Base-by-base conservation (phyloP, 2,797 vertebrate genomes). In the Cheirogaleus major region DNA sequence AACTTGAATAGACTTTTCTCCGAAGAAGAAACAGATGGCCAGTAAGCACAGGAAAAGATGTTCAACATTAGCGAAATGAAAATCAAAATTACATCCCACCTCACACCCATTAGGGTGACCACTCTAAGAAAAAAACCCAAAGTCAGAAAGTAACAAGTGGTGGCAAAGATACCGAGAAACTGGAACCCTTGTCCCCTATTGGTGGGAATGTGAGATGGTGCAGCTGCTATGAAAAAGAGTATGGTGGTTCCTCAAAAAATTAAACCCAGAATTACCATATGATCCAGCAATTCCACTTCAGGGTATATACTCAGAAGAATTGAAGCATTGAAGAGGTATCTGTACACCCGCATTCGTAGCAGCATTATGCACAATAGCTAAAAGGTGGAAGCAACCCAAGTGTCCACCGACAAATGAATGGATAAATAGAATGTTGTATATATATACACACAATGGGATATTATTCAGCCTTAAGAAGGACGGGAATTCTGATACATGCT, bases 151-250 rank as follows among this genome's bases (percentile, higher is more conserved):
- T 1, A 9, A 30, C n/a, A 63, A 38, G 48, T 12, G 23, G 7
- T 17, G 6, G 69, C 0, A 18, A 69, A 61, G 63, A 76, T 5
- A 7, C 0, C 15, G 50, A 43, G 43, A n/a, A n/a, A 12, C 0
- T 8, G 2, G 3, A 82, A 30, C 32, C 35, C 23, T 10, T 1
- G 8, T 3, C n/a, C 7, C 1, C 30, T 0, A 6, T 0, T 10
- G 55, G 43, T 8, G 32, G 32, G 57, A 35, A 48, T 4, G 22
- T 4, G 70, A 82, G 13, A 30, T 9, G 23, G 38, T 1, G 17
- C 20, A 43, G 38, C 22, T 1, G 0, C 4, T 8, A 9, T 0
- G n/a, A 35, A 27, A 38, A 85, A n/a, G 50, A n/a, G 43, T 5
- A 17, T 20, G 27, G 45, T 0, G 7, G 22, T 0, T 84, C 50